Evolutionary conservation across 2,113 vertebrate species (phyloP), one percentile per base, ranked within the genome.

Genomic region (Bostrychus sinensis): DNA sequence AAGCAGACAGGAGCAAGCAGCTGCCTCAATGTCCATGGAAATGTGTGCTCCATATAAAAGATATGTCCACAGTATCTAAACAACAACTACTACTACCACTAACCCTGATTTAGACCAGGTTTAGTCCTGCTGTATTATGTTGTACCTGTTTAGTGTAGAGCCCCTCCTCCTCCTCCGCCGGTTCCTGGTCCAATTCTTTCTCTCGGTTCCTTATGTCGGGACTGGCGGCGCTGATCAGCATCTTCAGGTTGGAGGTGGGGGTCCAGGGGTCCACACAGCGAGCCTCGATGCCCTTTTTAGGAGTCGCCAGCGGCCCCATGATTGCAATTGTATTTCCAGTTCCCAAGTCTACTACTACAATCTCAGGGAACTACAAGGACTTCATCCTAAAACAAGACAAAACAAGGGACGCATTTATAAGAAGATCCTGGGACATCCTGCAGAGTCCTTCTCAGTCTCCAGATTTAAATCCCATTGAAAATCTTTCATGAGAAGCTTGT

Each of bases 171-270:
- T 80, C 87, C 0, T 79, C 87, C 46, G 90, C 89, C 0, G 12
- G 56, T 53, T 77, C 90, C 25, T 74, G 36, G 72, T 80, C 90
- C 56, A 82, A 90, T 56, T 92, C 92, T 68, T 94, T 95, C 71
- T 98, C 96, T 59, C 96, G 84, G 90, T 91, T 96, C 80, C 97
- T 90, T 65, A 98, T 98, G 86, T 98, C 97, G 0, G 96, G 96
- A 83, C 95, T 98, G 17, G 95, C 97, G 0, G 95, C 97, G 2
- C 94, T 98, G 64, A 98, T 95, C 32, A 99, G 93, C 92, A 99
- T 96, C 81, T 98, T 98, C 1, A 99, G 88, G 87, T 99, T 99
- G 19, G 95, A 95, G 0, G 96, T 99, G 0, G 97, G 97, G 0
- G 97, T 98, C 96, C 96, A 98, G 32, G 97, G 97, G 14, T 98